A percentile compares a stretch with the other conserved stretches of the same genome.
Evolutionary conservation across 2,888 invertebrate species (phyloP).

Genomic region (Craniophora ligustri): DNA sequence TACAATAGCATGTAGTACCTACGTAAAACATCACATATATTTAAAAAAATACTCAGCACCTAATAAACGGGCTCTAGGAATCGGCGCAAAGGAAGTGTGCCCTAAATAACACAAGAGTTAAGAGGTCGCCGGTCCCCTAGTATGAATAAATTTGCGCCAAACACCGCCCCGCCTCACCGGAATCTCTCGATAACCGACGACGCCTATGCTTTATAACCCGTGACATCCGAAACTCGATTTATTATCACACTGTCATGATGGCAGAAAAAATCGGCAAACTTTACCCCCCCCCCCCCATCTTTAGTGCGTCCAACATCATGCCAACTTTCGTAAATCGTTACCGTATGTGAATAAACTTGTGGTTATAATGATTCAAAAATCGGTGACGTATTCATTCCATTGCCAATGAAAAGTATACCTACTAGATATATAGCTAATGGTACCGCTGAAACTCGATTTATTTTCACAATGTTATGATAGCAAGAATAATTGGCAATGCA

Average conservation of each 20-base stretch:
- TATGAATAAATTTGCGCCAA: constrained; percentile 84
- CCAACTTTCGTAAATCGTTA: constrained; percentile 11
- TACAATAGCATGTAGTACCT: not conserved
- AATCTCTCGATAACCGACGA: constrained; percentile 85
- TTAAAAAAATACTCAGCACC: constrained; percentile 56
- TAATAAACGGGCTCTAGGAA: constrained; percentile 53
- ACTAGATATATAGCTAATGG: too few species aligned
- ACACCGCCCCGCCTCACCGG: constrained; percentile 75
- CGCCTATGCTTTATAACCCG: constrained; percentile 87
- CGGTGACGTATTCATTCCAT: not conserved
- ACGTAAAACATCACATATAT: constrained; percentile 26
- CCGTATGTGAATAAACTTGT: constrained; percentile 8
- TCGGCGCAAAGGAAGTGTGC: constrained; percentile 76
- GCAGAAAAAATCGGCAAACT: constrained; percentile 67
- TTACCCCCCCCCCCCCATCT: constrained; percentile 21
- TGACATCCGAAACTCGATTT: constrained; percentile 87
- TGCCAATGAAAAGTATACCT: too few species aligned
- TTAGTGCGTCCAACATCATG: constrained; percentile 26
- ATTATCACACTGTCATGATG: constrained; percentile 78
- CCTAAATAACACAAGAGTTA: constrained; percentile 83
- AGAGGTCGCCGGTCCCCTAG: constrained; percentile 77
- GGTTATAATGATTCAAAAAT: not conserved
- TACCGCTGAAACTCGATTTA: too few species aligned
- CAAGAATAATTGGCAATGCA: not conserved
- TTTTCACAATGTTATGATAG: too few species aligned